Conservation (phyloP, 1,140 invertebrate species). For the Magallana ariakensis region DNA sequence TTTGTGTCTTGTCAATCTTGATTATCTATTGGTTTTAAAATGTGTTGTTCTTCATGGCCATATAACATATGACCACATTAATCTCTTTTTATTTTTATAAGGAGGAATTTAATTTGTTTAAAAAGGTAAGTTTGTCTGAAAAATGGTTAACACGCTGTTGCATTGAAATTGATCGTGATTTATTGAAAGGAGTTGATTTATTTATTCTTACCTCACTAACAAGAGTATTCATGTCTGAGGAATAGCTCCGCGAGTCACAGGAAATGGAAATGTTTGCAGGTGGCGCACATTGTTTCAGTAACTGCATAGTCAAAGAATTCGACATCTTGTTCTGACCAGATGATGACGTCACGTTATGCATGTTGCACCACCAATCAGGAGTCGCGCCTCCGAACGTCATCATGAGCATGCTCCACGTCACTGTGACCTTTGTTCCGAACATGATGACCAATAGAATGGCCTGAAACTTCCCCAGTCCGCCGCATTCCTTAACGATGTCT, state of each 20-base stretch:
- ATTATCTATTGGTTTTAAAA: too few relatives aligned
- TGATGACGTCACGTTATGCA: background rate
- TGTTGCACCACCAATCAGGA: slow-evolving; percentile 38
- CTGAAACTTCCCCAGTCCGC: slow-evolving; percentile 44
- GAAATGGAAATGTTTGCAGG: slow-evolving; percentile 5
- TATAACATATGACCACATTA: too few relatives aligned
- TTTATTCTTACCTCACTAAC: slow-evolving; percentile 37
- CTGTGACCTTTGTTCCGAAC: slow-evolving; percentile 22
- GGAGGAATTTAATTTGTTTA: too few relatives aligned
- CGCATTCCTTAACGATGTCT: slow-evolving; percentile 40
- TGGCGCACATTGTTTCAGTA: slow-evolving; percentile 8
- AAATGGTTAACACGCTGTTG: too few relatives aligned
- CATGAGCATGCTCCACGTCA: slow-evolving; percentile 51
- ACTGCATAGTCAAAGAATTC: background rate
- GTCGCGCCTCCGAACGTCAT: slow-evolving; percentile 46
- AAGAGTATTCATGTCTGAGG: slow-evolving; percentile 35
- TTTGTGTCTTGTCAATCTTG: too few relatives aligned
- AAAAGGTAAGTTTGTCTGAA: too few relatives aligned
- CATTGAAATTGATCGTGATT: too few relatives aligned
- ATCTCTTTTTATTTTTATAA: too few relatives aligned
- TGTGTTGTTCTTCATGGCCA: too few relatives aligned
- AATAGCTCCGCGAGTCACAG: background rate
- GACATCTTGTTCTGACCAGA: background rate
- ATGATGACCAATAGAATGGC: slow-evolving; percentile 1
- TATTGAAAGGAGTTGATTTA: background rate